These are phyloP conservation scores for Neodiprion fabricii DNA, from an alignment of 1,140 invertebrate species.

Conservation along the genomic window DNA sequence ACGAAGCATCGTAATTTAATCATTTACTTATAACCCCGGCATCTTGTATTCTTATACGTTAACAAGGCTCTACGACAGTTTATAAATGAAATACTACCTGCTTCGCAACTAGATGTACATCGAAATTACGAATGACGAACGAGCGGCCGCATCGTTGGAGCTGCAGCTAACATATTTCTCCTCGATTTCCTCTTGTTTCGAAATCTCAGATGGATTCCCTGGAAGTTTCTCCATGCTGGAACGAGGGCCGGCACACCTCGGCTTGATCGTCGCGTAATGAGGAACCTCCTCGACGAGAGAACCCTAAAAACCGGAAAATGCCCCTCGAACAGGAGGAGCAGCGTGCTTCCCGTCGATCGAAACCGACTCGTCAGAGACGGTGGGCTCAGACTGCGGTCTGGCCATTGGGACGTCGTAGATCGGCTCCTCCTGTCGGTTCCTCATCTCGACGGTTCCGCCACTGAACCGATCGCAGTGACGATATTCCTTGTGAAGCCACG, in stretches of 20 bases:
- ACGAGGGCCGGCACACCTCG: neutral
- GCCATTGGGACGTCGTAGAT: neutral
- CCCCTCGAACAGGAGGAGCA: neutral
- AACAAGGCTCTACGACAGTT: too few relatives aligned
- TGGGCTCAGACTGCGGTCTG: slow-evolving; percentile 26
- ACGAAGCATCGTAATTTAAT: too few relatives aligned
- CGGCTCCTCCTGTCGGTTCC: slow-evolving; percentile 8
- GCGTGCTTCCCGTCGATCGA: slow-evolving; percentile 21
- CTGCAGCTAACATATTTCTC: neutral
- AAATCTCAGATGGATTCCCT: neutral
- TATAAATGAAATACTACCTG: too few relatives aligned
- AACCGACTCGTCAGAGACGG: slow-evolving; percentile 29
- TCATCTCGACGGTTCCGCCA: neutral
- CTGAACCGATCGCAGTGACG: neutral
- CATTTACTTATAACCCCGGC: too few relatives aligned
- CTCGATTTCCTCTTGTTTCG: neutral
- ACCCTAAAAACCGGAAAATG: slow-evolving; percentile 13
- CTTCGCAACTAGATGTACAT: neutral
- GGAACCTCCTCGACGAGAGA: neutral
- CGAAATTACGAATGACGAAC: neutral
- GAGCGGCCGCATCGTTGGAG: neutral
- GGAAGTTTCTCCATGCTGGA: neutral
- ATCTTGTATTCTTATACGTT: too few relatives aligned
- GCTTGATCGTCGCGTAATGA: slow-evolving; percentile 31
- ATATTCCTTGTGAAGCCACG: neutral